phyloP scores from a whole-genome alignment of 2,113 vertebrate species.

The Maccullochella peelii region DNA sequence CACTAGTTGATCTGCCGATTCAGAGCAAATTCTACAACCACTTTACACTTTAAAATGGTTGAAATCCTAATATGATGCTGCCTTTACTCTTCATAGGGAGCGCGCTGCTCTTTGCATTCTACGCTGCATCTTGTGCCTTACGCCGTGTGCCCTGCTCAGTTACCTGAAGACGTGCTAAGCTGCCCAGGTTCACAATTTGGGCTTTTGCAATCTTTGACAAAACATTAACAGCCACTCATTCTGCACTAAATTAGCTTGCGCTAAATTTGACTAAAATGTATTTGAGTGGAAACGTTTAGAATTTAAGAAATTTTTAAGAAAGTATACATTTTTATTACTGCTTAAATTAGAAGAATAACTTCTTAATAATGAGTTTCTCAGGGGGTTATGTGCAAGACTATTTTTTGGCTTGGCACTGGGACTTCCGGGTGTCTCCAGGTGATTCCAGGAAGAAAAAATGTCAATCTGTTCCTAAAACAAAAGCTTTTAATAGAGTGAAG shows the following conservation, averaged over 20 bases:
- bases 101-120: constrained; percentile 39
- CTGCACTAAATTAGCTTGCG: constrained; percentile 3
- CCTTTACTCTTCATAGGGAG: constrained; percentile 49
- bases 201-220: constrained; percentile 6
- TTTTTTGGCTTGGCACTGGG: not conserved
- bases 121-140: constrained; percentile 37
- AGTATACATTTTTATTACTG: not conserved
- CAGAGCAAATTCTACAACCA: not conserved
- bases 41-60: constrained; percentile 64
- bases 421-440: not conserved
- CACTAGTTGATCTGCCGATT: constrained; percentile 33
- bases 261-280: not conserved
- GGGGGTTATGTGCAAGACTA: not conserved
- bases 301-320: not conserved
- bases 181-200: not conserved
- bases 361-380: too few species aligned
- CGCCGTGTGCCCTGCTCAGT: constrained; percentile 27
- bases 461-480: not conserved
- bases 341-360: too few species aligned
- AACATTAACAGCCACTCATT: constrained; percentile 9
- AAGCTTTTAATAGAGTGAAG: not conserved
- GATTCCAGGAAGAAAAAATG: not conserved
- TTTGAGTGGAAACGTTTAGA: not conserved
- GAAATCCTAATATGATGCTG: constrained; percentile 64
- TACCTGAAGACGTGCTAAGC: constrained; percentile 18